phyloP scores from a whole-genome alignment of 1,140 invertebrate genomes.

The Penaeus japonicus region DNA sequence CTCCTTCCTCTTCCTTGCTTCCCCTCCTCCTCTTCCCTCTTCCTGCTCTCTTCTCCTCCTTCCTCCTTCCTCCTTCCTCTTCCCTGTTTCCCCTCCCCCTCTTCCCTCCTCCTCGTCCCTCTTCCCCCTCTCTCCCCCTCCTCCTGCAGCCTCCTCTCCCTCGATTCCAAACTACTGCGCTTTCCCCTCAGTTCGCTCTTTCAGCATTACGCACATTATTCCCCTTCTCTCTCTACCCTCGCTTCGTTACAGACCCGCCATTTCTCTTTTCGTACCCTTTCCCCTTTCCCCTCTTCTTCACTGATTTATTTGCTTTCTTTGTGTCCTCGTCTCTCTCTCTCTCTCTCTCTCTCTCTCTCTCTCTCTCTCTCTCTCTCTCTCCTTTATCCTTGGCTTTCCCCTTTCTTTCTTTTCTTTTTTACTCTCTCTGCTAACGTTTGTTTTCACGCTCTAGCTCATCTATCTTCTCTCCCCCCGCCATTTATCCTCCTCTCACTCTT shows the following conservation, averaged over 20 bases:
- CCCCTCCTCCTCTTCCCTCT: neutral
- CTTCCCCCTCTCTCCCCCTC: neutral
- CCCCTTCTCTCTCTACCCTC: neutral
- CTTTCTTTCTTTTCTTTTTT: neutral
- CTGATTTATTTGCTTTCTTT: neutral
- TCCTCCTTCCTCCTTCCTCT: no score
- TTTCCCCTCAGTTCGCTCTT: neutral
- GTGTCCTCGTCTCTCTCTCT: neutral
- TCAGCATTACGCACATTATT: neutral
- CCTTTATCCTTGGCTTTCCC: neutral
- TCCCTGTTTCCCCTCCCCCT: neutral
- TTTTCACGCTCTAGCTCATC: neutral
- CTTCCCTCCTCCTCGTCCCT: neutral
- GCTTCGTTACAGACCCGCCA: neutral
- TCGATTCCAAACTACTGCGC: neutral
- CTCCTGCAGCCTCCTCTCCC: neutral
- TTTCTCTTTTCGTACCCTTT: neutral
- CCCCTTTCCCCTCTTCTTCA: neutral
- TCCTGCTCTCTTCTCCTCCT: neutral
- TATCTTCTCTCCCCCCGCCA: neutral
- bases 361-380: neutral
- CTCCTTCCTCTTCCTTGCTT: neutral
- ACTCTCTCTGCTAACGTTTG: neutral
- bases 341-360: neutral
- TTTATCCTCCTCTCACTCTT: no score